Evolutionary conservation across 2,888 invertebrate species (phyloP).

Genomic region (Eumacrocentrus americanus): DNA sequence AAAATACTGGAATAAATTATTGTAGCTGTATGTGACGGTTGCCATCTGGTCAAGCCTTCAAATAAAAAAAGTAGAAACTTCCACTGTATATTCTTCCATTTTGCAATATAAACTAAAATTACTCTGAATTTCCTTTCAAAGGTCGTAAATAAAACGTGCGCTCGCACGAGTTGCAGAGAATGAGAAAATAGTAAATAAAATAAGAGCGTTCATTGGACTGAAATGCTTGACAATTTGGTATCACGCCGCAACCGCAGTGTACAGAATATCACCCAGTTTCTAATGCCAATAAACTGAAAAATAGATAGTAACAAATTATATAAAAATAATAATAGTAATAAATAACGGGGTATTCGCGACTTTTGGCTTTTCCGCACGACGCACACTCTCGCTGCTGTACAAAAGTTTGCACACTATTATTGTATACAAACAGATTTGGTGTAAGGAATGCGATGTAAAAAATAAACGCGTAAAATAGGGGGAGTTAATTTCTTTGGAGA

Average conservation of each 20-base stretch:
- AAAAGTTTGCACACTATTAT: constrained; percentile 13
- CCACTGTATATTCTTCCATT: neutral
- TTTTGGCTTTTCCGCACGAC: constrained; percentile 15
- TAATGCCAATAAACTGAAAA: constrained; percentile 1
- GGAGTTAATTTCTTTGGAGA: neutral
- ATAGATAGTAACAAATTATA: constrained; percentile 12
- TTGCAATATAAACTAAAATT: neutral
- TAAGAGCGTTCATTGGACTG: neutral
- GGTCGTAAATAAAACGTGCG: neutral
- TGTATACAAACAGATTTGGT: constrained; percentile 9
- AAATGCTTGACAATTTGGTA: constrained; percentile 25
- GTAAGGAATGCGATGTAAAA: neutral
- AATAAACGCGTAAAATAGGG: neutral
- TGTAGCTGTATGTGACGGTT: constrained; percentile 3
- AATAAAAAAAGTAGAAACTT: neutral
- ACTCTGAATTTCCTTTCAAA: neutral
- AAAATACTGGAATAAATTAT: constrained; percentile 8
- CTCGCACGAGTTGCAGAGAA: too few species aligned
- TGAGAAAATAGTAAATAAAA: neutral
- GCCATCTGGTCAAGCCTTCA: constrained; percentile 12
- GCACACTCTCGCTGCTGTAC: constrained; percentile 23
- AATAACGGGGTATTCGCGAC: constrained; percentile 4
- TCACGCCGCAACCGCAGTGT: constrained; percentile 14
- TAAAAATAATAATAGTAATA: too few species aligned
- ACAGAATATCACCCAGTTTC: constrained; percentile 3